Evolutionary conservation across 1,140 invertebrate species (phyloP).

Genomic region (Cydia amplana): DNA sequence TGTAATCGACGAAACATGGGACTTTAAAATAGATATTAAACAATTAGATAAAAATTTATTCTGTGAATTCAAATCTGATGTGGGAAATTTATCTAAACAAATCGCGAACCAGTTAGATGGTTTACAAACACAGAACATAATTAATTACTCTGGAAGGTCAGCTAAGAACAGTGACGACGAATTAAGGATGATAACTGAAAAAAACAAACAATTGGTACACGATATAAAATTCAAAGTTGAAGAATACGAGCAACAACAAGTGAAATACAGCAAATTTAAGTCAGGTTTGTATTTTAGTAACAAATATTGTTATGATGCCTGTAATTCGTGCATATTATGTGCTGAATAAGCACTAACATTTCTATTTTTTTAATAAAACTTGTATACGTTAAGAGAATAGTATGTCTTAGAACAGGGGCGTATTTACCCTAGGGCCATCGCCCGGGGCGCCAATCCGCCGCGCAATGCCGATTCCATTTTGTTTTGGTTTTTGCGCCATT

Average conservation of each 20-base stretch:
- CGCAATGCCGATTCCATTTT: too few species aligned
- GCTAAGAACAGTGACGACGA: conserved; percentile 55
- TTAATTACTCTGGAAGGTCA: conserved; percentile 41
- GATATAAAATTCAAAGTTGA: conserved; percentile 59
- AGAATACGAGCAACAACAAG: conserved; percentile 39
- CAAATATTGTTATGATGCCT: too few species aligned
- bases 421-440: too few species aligned
- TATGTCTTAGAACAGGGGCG: too few species aligned
- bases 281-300: conserved; percentile 38
- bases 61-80: conserved; percentile 46
- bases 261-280: conserved; percentile 50
- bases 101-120: conserved; percentile 51
- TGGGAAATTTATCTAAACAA: conserved; percentile 43
- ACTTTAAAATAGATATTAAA: conserved; percentile 45
- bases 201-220: conserved; percentile 55
- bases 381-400: too few species aligned
- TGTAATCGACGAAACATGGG: conserved; percentile 55
- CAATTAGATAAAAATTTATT: conserved; percentile 45
- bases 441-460: too few species aligned
- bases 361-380: too few species aligned
- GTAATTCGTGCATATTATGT: too few species aligned
- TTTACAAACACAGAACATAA: conserved; percentile 43
- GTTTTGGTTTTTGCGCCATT: too few species aligned
- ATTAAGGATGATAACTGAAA: conserved; percentile 52
- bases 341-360: too few species aligned